phyloP scores from a whole-genome alignment of 1,140 invertebrate genomes.

The Zaprionus kolodkinae region DNA sequence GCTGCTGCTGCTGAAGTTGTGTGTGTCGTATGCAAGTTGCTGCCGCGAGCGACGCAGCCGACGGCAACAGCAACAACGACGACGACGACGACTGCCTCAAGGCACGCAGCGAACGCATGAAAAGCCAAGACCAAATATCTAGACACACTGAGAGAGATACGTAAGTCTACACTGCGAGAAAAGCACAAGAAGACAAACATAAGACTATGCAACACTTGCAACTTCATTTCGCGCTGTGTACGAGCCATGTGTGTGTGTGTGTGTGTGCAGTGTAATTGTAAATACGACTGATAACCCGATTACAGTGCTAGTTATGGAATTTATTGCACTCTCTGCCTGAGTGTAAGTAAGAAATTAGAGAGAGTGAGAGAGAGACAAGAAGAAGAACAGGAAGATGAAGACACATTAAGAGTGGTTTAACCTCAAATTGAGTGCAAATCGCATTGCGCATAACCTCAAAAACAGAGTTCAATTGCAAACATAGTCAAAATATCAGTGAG shows the following conservation, averaged over 20 bases:
- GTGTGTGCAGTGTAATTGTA: constrained; percentile 50
- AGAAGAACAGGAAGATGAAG: background rate
- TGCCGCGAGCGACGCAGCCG: constrained; percentile 8
- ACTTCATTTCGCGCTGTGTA: constrained; percentile 27
- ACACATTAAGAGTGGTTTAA: background rate
- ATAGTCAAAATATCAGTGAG: constrained; percentile 27
- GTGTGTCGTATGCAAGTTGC: constrained; percentile 42
- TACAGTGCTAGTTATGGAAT: constrained; percentile 71
- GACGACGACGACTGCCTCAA: constrained; percentile 41
- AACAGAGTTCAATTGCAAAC: constrained; percentile 19
- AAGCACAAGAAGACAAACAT: background rate
- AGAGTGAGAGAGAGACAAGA: background rate
- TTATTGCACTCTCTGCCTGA: constrained; percentile 65
- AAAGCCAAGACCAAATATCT: constrained; percentile 62
- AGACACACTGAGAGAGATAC: constrained; percentile 28
- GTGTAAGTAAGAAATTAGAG: constrained; percentile 71
- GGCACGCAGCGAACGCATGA: constrained; percentile 43
- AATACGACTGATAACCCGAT: constrained; percentile 78
- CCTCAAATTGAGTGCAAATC: background rate
- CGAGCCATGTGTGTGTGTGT: constrained; percentile 4
- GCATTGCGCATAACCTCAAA: background rate
- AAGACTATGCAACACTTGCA: background rate
- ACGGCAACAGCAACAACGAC: constrained; percentile 1
- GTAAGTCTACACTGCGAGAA: constrained; percentile 57
- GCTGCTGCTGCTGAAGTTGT: constrained; percentile 16